phyloP scores from a whole-genome alignment of 2,888 invertebrate species.

The Cistogaster globosa region DNA sequence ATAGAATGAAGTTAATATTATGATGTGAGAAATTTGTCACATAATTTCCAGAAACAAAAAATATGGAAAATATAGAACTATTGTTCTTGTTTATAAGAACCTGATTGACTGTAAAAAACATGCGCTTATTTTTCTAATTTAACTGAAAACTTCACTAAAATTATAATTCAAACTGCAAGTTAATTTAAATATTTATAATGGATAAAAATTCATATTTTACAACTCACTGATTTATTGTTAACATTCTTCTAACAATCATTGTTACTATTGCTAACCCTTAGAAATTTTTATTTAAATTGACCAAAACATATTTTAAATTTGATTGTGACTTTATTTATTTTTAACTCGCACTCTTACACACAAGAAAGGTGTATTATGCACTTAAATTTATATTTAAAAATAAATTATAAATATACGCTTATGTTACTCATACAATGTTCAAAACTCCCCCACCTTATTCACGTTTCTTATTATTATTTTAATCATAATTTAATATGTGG shows the following conservation, averaged over 20 bases:
- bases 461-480: not conserved
- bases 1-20: too few species aligned
- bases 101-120: too few species aligned
- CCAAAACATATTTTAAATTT: slow-evolving; percentile 16
- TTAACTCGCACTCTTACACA: not conserved
- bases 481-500: slow-evolving; percentile 39
- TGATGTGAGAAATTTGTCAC: too few species aligned
- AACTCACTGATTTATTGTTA: not conserved
- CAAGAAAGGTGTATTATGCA: not conserved
- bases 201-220: too few species aligned
- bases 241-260: slow-evolving; percentile 14
- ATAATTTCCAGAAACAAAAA: too few species aligned
- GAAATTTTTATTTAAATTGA: slow-evolving; percentile 54
- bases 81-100: too few species aligned
- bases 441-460: not conserved
- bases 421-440: not conserved
- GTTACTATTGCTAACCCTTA: slow-evolving; percentile 27
- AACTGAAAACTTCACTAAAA: not conserved
- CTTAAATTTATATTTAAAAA: slow-evolving; percentile 20
- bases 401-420: not conserved
- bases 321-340: not conserved
- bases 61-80: too few species aligned
- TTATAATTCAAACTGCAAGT: slow-evolving; percentile 5
- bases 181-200: not conserved
- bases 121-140: not conserved